Base-by-base conservation (phyloP, 2,888 invertebrate genomes). In the Heterodera filipjevi region DNA sequence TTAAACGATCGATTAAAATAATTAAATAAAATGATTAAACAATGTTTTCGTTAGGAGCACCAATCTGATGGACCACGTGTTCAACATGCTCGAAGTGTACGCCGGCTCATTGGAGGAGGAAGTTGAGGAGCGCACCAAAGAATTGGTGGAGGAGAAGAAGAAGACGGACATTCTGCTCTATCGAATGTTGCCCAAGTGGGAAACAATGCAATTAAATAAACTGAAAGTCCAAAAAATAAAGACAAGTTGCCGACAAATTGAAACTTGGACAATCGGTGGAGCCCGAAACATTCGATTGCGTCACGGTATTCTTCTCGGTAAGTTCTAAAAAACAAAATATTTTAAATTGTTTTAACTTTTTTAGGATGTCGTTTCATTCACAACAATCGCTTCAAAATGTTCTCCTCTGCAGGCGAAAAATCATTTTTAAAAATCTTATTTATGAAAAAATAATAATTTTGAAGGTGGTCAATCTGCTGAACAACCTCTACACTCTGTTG, bases 61-160 rank as follows among this genome's bases (percentile, higher is more conserved):
- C 19, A 87, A 86, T 74, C 78, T 87, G 46, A 87, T 87, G 85
- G 87, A 87, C 77, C 85, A 87, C 71, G 87, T 87, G 30, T 87
- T 87, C 81, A 81, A 82, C 27, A 86, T 86, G 81, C 73, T 87
- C 66, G 87, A 82, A 39, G 77, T 79, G 44, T 82, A 82, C 76
- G 84, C 82, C 39, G 59, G 35, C 33, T 73, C 76, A 12, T 66
- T 84, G 82, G 87, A 82, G 35, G 70, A 84, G 59, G 84, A 84
- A 78, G 83, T 83, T n/a, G 78, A 83, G 53, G 76, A 78, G 49
- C 78, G 86, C 66, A 86, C 84, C 80, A 85, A 86, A 53, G 85
- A 86, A 73, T 78, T 86, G 77, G 84, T 83, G 3, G 86, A 85
- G 59, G 82, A 78, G 87, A 81, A 86, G 86, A 79, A 81, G 79